These are phyloP conservation scores for Crotophaga sulcirostris DNA, from an alignment of 2,113 vertebrate genomes.

Conservation along the genomic window DNA sequence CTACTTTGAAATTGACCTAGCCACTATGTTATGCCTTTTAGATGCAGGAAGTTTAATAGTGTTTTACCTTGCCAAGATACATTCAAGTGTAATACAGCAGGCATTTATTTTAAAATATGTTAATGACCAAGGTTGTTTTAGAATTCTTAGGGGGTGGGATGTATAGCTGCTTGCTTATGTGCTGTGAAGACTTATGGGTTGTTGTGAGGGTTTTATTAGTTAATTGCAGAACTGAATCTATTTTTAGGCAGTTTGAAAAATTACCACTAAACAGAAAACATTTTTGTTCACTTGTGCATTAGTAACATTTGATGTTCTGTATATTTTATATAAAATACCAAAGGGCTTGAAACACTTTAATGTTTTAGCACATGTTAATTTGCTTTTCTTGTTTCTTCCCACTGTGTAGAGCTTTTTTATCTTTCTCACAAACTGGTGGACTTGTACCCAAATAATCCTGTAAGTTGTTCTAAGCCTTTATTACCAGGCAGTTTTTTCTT, in stretches of 20 bases:
- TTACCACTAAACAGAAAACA: neutral
- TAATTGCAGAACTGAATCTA: neutral
- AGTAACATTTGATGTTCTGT: neutral
- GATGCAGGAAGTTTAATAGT: neutral
- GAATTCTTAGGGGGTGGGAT: neutral
- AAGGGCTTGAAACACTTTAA: neutral
- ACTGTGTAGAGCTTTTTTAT: slow-evolving; percentile 91
- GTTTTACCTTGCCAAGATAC: neutral
- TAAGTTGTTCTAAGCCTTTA: slow-evolving; percentile 75
- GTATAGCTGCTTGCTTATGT: neutral
- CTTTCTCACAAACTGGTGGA: slow-evolving; percentile 98
- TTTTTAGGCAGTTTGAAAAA: neutral
- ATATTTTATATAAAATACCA: neutral
- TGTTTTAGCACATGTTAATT: slow-evolving; percentile 14
- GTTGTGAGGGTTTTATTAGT: neutral
- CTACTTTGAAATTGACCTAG: neutral
- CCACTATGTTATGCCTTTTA: neutral
- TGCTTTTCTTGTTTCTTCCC: slow-evolving; percentile 8
- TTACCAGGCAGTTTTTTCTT: neutral
- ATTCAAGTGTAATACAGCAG: neutral
- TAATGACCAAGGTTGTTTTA: neutral
- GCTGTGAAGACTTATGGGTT: neutral
- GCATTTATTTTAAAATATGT: neutral
- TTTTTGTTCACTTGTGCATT: neutral
- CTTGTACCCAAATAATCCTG: slow-evolving; percentile 97